phyloP scores from a whole-genome alignment of 2,797 vertebrate genomes.

The Anolis apletophallus region DNA sequence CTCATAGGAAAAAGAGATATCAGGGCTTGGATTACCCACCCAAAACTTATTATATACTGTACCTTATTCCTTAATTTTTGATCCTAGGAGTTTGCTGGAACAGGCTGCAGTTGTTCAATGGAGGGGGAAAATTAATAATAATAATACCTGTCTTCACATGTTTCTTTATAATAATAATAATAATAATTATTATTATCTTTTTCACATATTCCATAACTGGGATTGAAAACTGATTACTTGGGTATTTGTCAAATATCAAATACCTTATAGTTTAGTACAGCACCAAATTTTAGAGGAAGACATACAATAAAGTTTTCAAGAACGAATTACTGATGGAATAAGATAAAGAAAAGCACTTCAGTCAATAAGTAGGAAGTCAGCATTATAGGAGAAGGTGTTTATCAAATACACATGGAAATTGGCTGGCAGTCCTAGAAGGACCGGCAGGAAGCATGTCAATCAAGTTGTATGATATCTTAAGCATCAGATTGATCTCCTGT shows the following conservation, averaged over 20 bases:
- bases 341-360: background rate
- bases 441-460: conserved; percentile 47
- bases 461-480: conserved; percentile 64
- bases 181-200: too few relatives aligned
- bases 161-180: too few relatives aligned
- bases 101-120: background rate
- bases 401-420: conserved; percentile 15
- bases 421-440: background rate
- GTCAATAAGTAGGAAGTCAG: background rate
- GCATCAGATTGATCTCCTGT: conserved; percentile 73
- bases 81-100: background rate
- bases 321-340: conserved; percentile 23
- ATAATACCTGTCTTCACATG: background rate
- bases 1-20: background rate
- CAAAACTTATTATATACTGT: background rate
- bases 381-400: conserved; percentile 9
- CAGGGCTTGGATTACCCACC: background rate
- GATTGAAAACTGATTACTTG: background rate
- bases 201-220: background rate
- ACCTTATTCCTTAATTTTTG: background rate
- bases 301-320: background rate
- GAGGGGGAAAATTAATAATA: too few relatives aligned
- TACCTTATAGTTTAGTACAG: background rate
- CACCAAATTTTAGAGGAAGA: background rate
- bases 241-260: background rate